Evolutionary conservation across 2,888 invertebrate genomes (phyloP).

Genomic region (Platycnemis pennipes): DNA sequence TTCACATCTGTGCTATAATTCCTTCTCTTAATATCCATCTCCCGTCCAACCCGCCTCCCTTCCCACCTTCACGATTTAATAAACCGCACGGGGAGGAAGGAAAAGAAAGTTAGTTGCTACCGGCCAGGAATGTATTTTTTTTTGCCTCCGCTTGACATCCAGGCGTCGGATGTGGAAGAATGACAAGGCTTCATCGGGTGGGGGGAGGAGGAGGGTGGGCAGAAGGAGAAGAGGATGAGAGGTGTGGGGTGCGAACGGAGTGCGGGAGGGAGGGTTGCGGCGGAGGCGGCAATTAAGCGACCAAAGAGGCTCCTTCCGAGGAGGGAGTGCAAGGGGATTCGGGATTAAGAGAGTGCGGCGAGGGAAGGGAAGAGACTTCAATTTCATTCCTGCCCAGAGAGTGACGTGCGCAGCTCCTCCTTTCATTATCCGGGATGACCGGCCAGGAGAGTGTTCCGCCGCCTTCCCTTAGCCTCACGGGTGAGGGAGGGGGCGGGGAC

Average conservation of each 20-base stretch:
- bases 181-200: background rate
- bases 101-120: constrained; percentile 25
- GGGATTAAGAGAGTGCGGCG: background rate
- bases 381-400: constrained; percentile 14
- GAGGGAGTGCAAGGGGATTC: background rate
- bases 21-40: background rate
- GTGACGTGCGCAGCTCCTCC: background rate
- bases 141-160: background rate
- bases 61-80: background rate
- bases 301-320: background rate
- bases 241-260: background rate
- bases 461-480: background rate
- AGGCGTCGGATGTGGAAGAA: background rate
- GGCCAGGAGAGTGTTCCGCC: background rate
- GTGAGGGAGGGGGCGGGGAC: background rate
- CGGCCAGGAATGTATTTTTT: background rate
- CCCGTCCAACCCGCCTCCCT: background rate
- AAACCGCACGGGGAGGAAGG: background rate
- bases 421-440: constrained; percentile 51
- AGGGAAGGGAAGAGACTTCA: constrained; percentile 2
- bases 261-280: background rate
- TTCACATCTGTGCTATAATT: background rate
- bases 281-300: constrained; percentile 37
- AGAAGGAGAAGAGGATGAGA: background rate
- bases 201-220: background rate